Evolutionary conservation across 2,888 invertebrate genomes (phyloP), one percentile per base, ranked within the genome.

Genomic region (Drosophila cracens): DNA sequence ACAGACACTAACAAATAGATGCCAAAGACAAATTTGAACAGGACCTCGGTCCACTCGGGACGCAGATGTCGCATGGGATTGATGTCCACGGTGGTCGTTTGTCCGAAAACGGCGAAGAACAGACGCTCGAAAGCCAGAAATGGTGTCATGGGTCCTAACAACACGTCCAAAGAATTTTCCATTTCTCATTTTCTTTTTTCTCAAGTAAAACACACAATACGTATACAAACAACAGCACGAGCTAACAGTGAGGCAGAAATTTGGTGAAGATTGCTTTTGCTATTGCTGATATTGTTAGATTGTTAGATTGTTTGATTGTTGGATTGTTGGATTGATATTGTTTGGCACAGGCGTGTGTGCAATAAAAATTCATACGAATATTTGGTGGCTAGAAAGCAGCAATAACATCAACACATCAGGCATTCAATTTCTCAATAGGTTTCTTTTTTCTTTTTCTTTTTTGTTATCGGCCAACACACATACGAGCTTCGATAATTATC

Each of bases 1-100:
- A 99, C 97, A 89, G 98, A 98, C 93, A 99, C 98, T 96, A 99
- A 96, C 96, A 99, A 96, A 96, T 99, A 99, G 94, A 98, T 96
- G 91, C 98, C 99, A 94, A 99, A 99, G 91, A 98, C 96, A 93
- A 97, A 94, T 94, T 97, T 97, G 95, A 97, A 97, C 91, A 97
- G 95, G 94, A 95, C 96, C 94, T 96, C 96, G 81, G 97, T 97
- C 97, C 97, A 97, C 91, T 94, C 94, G 73, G 97, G 97, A 92
- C 97, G 95, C 92, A 94, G 93, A 90, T 94, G 94, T 83, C 95
- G 95, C 94, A 95, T 94, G 94, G 96, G 95, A 94, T 96, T 96
- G 92, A 97, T 95, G 94, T 97, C 97, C 93, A 96, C 96, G 93
- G 96, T 95, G 86, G 97, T 96, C 89, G 97, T 98, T 94, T 99